A percentile compares a stretch with the other conserved stretches of the same genome.
Conservation (phyloP, 2,113 vertebrate species). For the Oncorhynchus masou region DNA sequence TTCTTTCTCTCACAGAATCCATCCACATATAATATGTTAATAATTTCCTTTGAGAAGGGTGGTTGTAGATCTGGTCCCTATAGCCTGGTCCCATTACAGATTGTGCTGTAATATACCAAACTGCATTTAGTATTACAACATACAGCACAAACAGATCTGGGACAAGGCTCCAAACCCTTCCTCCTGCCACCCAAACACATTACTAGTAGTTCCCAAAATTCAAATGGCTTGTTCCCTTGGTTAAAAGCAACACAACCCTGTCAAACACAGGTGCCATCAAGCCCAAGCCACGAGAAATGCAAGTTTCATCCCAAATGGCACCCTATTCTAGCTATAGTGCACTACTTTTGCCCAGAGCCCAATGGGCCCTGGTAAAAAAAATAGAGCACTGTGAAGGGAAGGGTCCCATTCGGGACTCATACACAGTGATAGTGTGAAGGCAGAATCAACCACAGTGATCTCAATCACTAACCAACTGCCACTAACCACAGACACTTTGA, state of each 20-base stretch:
- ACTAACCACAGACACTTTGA: conserved; percentile 38
- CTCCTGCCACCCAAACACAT: background rate
- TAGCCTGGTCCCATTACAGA: too few relatives aligned
- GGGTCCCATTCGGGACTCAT: background rate
- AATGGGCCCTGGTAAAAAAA: too few relatives aligned
- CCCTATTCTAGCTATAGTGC: too few relatives aligned
- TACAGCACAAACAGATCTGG: too few relatives aligned
- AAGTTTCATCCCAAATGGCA: too few relatives aligned
- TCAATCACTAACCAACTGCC: conserved; percentile 20
- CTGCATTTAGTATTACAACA: too few relatives aligned
- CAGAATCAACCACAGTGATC: conserved; percentile 14
- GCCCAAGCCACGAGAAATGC: conserved; percentile 1
- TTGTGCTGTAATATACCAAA: too few relatives aligned
- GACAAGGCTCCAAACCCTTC: background rate
- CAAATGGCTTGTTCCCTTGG: conserved; percentile 17
- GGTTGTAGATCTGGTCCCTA: too few relatives aligned
- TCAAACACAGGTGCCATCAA: conserved; percentile 13
- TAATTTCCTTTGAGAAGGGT: background rate
- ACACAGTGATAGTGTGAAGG: conserved; percentile 2
- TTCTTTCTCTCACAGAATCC: conserved; percentile 18
- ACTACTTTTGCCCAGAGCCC: too few relatives aligned
- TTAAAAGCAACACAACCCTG: background rate
- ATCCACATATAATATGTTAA: conserved; percentile 29
- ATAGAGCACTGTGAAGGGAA: too few relatives aligned
- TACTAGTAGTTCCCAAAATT: background rate